These are phyloP conservation scores for Papilio protenor DNA, from an alignment of 2,888 invertebrate species.

Conservation along the genomic window DNA sequence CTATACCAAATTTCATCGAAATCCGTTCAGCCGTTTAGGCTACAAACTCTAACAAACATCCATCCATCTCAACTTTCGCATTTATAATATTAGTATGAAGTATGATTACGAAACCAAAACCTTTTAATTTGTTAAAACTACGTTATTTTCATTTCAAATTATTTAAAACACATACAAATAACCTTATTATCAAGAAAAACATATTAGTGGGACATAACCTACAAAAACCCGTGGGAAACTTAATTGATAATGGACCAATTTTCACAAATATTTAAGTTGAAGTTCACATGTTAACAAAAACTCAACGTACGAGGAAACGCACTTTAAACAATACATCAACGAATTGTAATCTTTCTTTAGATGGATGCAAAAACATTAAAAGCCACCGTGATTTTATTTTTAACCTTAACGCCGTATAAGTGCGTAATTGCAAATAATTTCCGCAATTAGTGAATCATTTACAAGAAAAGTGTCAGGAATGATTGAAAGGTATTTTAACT, in stretches of 20 bases:
- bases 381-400: background rate
- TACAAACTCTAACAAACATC: too few species aligned
- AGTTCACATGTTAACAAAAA: conserved; percentile 3
- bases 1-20: too few species aligned
- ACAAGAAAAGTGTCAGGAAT: conserved; percentile 10
- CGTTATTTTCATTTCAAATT: too few species aligned
- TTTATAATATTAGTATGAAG: too few species aligned
- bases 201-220: background rate
- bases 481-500: background rate
- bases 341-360: conserved; percentile 28
- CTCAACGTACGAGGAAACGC: conserved; percentile 24
- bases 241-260: background rate
- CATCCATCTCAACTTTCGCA: too few species aligned
- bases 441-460: conserved; percentile 20
- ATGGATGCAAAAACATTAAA: conserved; percentile 16
- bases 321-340: background rate
- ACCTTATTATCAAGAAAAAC: background rate
- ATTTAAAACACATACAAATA: too few species aligned
- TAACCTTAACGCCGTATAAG: conserved; percentile 26
- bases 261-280: background rate
- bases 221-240: background rate
- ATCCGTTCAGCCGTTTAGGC: too few species aligned
- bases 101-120: too few species aligned
- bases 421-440: conserved; percentile 23
- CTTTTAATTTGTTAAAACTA: too few species aligned